Percentiles rank a stretch among this genome's conserved stretches.
phyloP scores from a whole-genome alignment of 2,888 invertebrate genomes.

The Euclidia mi region DNA sequence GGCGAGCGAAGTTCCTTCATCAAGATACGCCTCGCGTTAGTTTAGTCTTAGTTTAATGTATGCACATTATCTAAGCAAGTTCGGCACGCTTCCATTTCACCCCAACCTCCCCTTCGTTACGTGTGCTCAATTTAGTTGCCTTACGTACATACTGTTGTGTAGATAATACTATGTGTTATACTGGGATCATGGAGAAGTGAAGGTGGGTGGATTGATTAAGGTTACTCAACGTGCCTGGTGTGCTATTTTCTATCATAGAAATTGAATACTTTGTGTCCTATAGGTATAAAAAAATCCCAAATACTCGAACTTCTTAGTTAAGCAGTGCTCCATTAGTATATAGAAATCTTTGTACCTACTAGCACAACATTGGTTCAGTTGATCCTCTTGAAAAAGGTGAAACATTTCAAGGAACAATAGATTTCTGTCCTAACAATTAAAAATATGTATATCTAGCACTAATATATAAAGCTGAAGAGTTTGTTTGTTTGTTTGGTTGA shows the following conservation, averaged over 20 bases:
- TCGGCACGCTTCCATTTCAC: conserved; percentile 67
- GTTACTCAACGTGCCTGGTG: neutral
- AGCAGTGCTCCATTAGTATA: too few relatives aligned
- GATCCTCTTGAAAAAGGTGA: too few relatives aligned
- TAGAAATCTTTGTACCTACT: too few relatives aligned
- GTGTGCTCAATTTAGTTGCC: conserved; percentile 77
- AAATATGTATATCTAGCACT: too few relatives aligned
- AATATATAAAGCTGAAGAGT: too few relatives aligned
- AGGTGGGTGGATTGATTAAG: conserved; percentile 1
- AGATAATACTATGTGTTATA: conserved; percentile 25
- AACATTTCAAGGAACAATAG: too few relatives aligned
- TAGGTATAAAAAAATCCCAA: too few relatives aligned
- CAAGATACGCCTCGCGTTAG: conserved; percentile 85
- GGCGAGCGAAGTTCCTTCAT: conserved; percentile 86
- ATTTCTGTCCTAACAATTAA: too few relatives aligned
- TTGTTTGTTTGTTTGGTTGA: too few relatives aligned
- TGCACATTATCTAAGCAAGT: conserved; percentile 90
- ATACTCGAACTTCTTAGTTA: too few relatives aligned
- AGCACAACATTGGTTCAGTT: too few relatives aligned
- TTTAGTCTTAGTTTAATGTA: conserved; percentile 89
- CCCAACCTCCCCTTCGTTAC: conserved; percentile 64
- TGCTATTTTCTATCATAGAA: neutral
- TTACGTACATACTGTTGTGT: conserved; percentile 52
- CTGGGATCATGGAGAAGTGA: conserved; percentile 4
- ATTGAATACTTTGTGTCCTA: too few relatives aligned